phyloP scores from a whole-genome alignment of 2,113 vertebrate species.

The Sakesphorus luctuosus region DNA sequence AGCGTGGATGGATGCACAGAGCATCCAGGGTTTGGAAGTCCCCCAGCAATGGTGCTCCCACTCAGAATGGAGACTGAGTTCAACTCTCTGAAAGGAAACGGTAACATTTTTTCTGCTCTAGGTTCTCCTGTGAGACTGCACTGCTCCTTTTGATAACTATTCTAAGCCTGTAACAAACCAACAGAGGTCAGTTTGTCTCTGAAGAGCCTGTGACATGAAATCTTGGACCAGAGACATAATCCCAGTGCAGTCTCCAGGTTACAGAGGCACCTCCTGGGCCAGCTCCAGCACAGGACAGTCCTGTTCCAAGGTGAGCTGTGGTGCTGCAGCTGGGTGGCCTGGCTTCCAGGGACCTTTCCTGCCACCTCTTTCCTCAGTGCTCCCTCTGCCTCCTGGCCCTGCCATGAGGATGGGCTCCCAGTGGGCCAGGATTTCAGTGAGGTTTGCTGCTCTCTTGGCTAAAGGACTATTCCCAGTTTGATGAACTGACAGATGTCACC shows the following conservation, averaged over 20 bases:
- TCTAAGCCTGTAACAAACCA: not conserved
- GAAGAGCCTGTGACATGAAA: not conserved
- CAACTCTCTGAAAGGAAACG: not conserved
- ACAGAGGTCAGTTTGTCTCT: not conserved
- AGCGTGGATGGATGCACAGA: fast-evolving
- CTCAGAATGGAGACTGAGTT: fast-evolving
- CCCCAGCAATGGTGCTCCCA: not conserved
- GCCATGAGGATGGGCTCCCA: not conserved
- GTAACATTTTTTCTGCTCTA: not conserved
- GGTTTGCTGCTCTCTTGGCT: no score
- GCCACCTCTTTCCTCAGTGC: not conserved
- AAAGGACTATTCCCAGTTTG: no score
- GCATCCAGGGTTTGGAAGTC: not conserved
- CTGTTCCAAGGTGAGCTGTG: not conserved
- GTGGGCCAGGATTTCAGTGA: not conserved
- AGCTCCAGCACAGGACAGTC: not conserved
- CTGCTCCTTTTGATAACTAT: not conserved
- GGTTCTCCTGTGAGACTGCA: not conserved
- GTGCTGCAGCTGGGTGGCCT: fast-evolving
- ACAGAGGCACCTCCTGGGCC: not conserved
- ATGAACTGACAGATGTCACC: no score
- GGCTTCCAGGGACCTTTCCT: not conserved
- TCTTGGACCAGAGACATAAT: not conserved
- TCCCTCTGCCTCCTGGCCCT: not conserved
- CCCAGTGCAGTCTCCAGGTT: not conserved